These are phyloP conservation scores for Camponotus floridanus DNA, from an alignment of 1,140 invertebrate genomes.

Conservation along the genomic window DNA sequence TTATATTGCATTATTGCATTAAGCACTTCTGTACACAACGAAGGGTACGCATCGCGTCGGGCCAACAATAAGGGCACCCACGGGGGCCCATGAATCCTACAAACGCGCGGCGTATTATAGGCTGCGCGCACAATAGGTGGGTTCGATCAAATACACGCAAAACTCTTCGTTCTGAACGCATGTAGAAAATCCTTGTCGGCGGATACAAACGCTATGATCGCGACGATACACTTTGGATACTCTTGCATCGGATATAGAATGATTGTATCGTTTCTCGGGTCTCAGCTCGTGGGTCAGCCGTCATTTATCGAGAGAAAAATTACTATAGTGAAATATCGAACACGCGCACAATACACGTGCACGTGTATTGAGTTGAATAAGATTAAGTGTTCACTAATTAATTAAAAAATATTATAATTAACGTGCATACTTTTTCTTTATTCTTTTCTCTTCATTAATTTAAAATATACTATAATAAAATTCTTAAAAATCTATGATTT, in stretches of 20 bases:
- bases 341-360: too few species aligned
- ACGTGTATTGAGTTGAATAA: conserved; percentile 6
- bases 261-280: conserved; percentile 53
- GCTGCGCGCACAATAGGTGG: conserved; percentile 65
- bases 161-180: conserved; percentile 18
- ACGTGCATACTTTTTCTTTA: not conserved
- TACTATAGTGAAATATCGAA: conserved; percentile 16
- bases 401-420: not conserved
- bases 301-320: conserved; percentile 55
- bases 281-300: conserved; percentile 19
- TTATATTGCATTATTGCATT: conserved; percentile 84
- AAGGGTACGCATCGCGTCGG: conserved; percentile 70
- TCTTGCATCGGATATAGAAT: conserved; percentile 29
- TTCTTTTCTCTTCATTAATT: not conserved
- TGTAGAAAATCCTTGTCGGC: conserved; percentile 42
- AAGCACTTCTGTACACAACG: conserved; percentile 83
- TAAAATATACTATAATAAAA: not conserved
- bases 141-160: conserved; percentile 71
- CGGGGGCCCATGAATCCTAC: conserved; percentile 67
- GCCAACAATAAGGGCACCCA: conserved; percentile 70
- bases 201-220: conserved; percentile 59
- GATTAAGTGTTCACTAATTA: conserved; percentile 11
- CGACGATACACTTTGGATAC: conserved; percentile 56
- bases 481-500: not conserved
- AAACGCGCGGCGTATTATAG: conserved; percentile 65